Conservation (phyloP, 1,140 invertebrate species). For the Sminthurinus signatus region DNA sequence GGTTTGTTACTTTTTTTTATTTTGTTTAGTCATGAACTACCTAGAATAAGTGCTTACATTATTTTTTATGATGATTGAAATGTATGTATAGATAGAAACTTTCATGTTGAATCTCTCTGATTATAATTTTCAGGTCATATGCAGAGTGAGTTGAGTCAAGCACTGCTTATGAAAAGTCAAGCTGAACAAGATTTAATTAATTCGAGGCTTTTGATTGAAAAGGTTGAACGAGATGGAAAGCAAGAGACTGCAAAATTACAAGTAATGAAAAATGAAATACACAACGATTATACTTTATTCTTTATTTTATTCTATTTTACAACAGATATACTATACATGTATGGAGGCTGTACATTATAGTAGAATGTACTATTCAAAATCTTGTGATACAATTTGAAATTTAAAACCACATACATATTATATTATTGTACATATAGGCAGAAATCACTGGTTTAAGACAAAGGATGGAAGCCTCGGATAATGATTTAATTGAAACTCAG, state of each 20-base stretch:
- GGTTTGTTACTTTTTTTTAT: constrained; percentile 45
- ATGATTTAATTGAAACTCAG: constrained; percentile 65
- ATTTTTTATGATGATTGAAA: background rate
- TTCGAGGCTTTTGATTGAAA: constrained; percentile 54
- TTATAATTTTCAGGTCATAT: constrained; percentile 52
- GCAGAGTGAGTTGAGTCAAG: constrained; percentile 64
- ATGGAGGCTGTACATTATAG: too few species aligned
- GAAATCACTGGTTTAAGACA: constrained; percentile 70
- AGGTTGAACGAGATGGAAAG: constrained; percentile 61
- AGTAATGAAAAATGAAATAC: constrained; percentile 8
- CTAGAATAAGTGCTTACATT: too few species aligned
- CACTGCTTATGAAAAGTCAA: constrained; percentile 63
- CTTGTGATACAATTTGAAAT: too few species aligned
- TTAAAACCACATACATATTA: too few species aligned
- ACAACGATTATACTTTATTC: constrained; percentile 6
- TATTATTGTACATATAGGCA: too few species aligned
- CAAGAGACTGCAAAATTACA: constrained; percentile 62
- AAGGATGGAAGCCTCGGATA: constrained; percentile 66
- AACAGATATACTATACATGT: too few species aligned
- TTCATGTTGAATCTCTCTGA: too few species aligned
- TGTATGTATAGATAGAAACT: background rate
- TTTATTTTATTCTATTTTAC: too few species aligned
- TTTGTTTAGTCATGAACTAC: too few species aligned
- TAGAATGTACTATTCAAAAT: too few species aligned
- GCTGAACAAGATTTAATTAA: constrained; percentile 68